Percentiles rank a stretch among this genome's conserved stretches.
Evolutionary conservation across 35 echinoderm and acorn worm species (phyloP).

Genomic region (Amphiura filiformis): DNA sequence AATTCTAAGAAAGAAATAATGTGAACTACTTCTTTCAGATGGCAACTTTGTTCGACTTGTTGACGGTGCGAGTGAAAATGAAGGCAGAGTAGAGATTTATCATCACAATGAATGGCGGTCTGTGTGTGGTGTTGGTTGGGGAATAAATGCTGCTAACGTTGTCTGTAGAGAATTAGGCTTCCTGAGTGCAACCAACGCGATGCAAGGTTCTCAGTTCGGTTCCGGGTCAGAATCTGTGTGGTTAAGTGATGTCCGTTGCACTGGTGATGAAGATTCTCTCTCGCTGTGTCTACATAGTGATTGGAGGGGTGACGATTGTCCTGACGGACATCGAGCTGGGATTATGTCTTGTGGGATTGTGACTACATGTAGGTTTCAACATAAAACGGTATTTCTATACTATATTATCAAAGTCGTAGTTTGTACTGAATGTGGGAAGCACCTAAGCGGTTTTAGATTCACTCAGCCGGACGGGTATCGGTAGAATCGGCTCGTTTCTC

Average conservation of each 20-base stretch:
- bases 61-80: neutral
- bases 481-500: too few relatives aligned
- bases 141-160: slow-evolving; percentile 13
- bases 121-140: slow-evolving; percentile 34
- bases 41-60: slow-evolving; percentile 11
- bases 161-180: slow-evolving; percentile 29
- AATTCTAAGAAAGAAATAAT: too few relatives aligned
- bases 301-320: neutral
- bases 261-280: neutral
- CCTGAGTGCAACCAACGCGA: neutral
- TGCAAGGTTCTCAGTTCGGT: neutral
- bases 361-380: neutral
- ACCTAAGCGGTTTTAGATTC: too few relatives aligned
- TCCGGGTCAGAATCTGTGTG: neutral
- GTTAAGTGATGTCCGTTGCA: neutral
- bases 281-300: neutral
- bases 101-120: slow-evolving; percentile 32
- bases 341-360: neutral
- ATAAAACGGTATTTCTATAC: neutral
- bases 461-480: too few relatives aligned
- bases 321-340: neutral
- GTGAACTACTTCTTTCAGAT: neutral
- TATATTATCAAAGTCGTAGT: too few relatives aligned
- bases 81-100: slow-evolving; percentile 38
- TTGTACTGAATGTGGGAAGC: too few relatives aligned